These are phyloP conservation scores for Leucoraja erinaceus DNA, from an alignment of 2,113 vertebrate genomes.

Conservation along the genomic window DNA sequence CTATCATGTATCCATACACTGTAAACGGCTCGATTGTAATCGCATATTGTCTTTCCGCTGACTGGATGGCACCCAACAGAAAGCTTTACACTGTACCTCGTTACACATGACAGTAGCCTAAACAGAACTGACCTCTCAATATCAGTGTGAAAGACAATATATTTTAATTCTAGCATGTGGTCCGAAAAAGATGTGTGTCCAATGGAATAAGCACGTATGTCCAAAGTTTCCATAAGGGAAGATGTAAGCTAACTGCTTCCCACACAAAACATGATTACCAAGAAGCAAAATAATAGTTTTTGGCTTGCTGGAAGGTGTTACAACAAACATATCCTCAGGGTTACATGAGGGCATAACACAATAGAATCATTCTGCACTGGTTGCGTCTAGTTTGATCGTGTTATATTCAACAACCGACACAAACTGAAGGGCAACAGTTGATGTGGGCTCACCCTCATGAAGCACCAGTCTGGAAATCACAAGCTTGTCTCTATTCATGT, in stretches of 20 bases:
- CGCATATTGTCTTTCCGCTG: too few relatives aligned
- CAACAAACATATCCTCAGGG: not conserved
- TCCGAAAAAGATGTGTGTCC: not conserved
- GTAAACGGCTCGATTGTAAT: too few relatives aligned
- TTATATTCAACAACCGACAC: not conserved
- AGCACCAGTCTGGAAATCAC: not conserved
- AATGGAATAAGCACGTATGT: not conserved
- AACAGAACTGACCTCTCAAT: too few relatives aligned
- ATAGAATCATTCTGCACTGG: not conserved
- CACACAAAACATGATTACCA: not conserved
- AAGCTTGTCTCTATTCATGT: not conserved
- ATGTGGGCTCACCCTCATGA: not conserved
- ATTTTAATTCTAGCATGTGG: not conserved
- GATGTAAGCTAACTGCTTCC: not conserved
- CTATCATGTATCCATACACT: too few relatives aligned
- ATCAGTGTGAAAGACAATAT: not conserved
- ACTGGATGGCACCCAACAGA: too few relatives aligned
- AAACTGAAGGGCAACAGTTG: not conserved
- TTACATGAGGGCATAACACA: not conserved
- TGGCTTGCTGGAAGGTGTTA: not conserved
- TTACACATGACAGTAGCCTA: too few relatives aligned
- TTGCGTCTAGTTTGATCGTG: not conserved
- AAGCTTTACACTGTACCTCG: too few relatives aligned
- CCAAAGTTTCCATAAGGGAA: not conserved
- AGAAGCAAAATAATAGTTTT: not conserved